These are phyloP conservation scores for Paratrypauchen microcephalus DNA, from an alignment of 2,797 vertebrate genomes.

Conservation along the genomic window DNA sequence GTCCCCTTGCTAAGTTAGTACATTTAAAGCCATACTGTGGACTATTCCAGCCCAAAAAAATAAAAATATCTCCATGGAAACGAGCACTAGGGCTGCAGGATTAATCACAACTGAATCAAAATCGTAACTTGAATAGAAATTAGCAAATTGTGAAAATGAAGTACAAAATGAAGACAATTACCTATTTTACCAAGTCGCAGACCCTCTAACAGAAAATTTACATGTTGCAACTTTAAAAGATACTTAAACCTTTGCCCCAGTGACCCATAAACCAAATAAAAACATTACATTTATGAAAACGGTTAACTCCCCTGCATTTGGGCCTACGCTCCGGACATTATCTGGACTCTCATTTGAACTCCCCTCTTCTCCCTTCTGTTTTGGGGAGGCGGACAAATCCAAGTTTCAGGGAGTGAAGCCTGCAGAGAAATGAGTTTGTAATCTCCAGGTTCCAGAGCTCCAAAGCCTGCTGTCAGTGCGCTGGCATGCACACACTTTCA, in stretches of 20 bases:
- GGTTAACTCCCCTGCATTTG: slow-evolving; percentile 45
- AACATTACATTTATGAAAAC: neutral
- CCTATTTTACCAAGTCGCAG: too few relatives aligned
- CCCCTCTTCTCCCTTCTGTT: neutral
- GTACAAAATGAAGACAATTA: too few relatives aligned
- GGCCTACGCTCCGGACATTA: slow-evolving; percentile 38
- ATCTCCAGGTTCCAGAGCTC: slow-evolving; percentile 39
- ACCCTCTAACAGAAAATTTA: too few relatives aligned
- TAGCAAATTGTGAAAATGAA: too few relatives aligned
- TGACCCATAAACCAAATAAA: neutral
- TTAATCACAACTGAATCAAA: too few relatives aligned
- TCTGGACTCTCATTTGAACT: slow-evolving; percentile 9
- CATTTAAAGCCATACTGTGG: too few relatives aligned
- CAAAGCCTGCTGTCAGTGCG: slow-evolving; percentile 53
- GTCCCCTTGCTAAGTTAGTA: too few relatives aligned
- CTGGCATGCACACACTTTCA: slow-evolving; percentile 50
- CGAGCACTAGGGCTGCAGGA: too few relatives aligned
- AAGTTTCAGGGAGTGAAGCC: slow-evolving; percentile 34
- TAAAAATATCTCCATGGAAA: too few relatives aligned
- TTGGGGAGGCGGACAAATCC: slow-evolving; percentile 6
- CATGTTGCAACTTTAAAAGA: too few relatives aligned
- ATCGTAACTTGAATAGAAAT: too few relatives aligned
- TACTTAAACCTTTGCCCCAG: neutral
- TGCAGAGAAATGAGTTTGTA: slow-evolving; percentile 52
- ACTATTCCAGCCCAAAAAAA: too few relatives aligned